Conservation (phyloP, 2,113 vertebrate species). For the Pardalotus punctatus region DNA sequence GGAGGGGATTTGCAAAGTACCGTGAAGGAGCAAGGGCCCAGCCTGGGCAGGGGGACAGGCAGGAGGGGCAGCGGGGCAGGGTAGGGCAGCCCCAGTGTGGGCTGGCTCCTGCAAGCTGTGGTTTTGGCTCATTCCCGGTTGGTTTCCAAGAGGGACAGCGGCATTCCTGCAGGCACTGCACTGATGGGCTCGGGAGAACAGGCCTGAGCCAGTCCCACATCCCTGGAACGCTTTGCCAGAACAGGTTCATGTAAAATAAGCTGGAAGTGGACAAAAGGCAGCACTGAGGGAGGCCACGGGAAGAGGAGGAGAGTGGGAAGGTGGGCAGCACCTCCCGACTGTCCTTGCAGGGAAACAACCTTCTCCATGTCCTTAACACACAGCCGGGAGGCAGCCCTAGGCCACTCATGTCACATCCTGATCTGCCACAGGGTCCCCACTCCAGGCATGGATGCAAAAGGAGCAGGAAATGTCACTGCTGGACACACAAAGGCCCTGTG, state of each 20-base stretch:
- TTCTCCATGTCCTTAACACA: not conserved
- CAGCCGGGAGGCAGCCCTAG: not conserved
- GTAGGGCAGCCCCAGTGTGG: not conserved
- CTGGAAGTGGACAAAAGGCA: not conserved
- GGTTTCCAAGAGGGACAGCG: not conserved
- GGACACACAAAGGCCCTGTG: accelerated
- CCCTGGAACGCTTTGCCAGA: not conserved
- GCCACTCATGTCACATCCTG: accelerated
- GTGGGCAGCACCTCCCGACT: not conserved
- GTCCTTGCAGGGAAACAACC: not conserved
- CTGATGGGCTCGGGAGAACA: not conserved
- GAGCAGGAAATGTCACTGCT: not conserved
- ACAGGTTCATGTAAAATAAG: accelerated
- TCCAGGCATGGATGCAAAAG: accelerated
- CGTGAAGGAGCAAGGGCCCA: not conserved
- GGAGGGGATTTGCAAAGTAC: slow-evolving; percentile 14
- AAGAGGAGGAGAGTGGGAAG: not conserved
- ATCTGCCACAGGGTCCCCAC: not conserved
- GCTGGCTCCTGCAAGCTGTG: not conserved
- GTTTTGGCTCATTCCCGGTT: accelerated
- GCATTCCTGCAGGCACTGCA: not conserved
- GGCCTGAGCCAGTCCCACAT: accelerated
- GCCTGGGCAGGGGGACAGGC: not conserved
- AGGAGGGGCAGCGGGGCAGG: not conserved
- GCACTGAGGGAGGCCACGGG: not conserved